Base-by-base conservation (phyloP, 2,888 invertebrate species). In the Drosophila bunnanda region DNA sequence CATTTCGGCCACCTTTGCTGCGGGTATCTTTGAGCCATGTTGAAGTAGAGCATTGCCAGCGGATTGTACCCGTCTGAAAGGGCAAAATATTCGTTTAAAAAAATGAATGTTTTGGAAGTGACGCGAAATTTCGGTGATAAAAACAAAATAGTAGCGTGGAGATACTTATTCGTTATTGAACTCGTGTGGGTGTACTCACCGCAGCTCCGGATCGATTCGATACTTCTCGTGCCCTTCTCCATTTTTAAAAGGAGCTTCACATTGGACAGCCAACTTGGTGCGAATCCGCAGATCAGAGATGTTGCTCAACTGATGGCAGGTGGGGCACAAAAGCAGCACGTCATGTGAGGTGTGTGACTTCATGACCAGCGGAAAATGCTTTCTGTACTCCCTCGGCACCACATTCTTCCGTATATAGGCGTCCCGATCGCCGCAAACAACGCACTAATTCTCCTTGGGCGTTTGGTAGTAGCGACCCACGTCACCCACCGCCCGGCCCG, bases 311-410 rank as follows among this genome's bases (percentile, higher is more conserved):
- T 95, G 94, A 92, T 97, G 97, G 89, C 97, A 97, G 1, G 82
- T 68, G 41, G 93, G 93, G 91, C 97, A 97, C 53, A 97, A 91
- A 69, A 97, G 90, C 30, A 97, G 92, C 50, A 97, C 94, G 92
- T 97, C 97, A 91, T 97, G 97, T 0, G 96, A 96, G 8, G 95
- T 94, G 91, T 96, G 96, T 28, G 96, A 95, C 90, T 97, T 97
- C 95, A 97, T 95, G 43, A 95, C 93, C 54, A 94, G 94, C 54
- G 96, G 96, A 78, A 96, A 96, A 77, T 94, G 94, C 92, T 95
- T 96, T 75, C 96, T 94, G 88, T 97, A 97, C 91, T 97, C 97
- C 64, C 95, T 94, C 0, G 97, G 97, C 36, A 97, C 95, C n/a
- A 97, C 94, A 80, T 96, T 96, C 92, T 97, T 97, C 22, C 96